Base-by-base conservation (phyloP, 2,113 vertebrate species). In the Zosterops borbonicus region DNA sequence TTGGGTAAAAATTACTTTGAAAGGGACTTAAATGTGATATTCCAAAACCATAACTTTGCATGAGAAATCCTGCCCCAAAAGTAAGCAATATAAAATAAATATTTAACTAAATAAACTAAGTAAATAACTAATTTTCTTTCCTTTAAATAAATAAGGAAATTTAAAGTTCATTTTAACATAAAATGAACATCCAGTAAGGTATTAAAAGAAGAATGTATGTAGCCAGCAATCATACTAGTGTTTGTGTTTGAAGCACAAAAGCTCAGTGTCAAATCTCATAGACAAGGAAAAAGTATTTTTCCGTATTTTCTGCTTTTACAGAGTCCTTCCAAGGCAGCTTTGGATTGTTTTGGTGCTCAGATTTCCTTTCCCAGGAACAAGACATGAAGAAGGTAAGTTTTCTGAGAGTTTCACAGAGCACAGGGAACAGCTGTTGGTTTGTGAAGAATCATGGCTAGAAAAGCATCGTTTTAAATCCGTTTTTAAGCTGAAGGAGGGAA, bases 401-500 rank as follows among this genome's bases (percentile, higher is more conserved):
- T 64, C 39, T 31, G 19, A 31, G 58, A 56, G 18, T 39, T 76
- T 90, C 75, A n/a, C n/a, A 73, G 25, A 29, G 35, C 19, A 37
- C 19, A 71, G 69, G 52, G 59, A 59, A 39, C 20, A 47, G 19
- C 10, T 44, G 58, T 73, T 60, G 8, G 15, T 22, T 91, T 67
- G 37, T 41, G 35, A 60, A 68, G 17, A 75, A 86, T 46, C 41
- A 39, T 11, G n/a, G n/a, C 27, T 53, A 58, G 21, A 59, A 95
- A 80, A 58, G 12, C 2, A 11, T 27, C 0, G 28, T 47, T 68
- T 56, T 1, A 21, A 68, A 84, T 49, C 20, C 0, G 0, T 25
- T 77, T 86, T 46, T 35, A 37, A 62, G 28, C 22, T 64, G 31
- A 60, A 47, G 9, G 22, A 60, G 41, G 59, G 24, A 44, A 76